Evolutionary conservation across 2,888 invertebrate species (phyloP).

Genomic region (Capitulum mitella): DNA sequence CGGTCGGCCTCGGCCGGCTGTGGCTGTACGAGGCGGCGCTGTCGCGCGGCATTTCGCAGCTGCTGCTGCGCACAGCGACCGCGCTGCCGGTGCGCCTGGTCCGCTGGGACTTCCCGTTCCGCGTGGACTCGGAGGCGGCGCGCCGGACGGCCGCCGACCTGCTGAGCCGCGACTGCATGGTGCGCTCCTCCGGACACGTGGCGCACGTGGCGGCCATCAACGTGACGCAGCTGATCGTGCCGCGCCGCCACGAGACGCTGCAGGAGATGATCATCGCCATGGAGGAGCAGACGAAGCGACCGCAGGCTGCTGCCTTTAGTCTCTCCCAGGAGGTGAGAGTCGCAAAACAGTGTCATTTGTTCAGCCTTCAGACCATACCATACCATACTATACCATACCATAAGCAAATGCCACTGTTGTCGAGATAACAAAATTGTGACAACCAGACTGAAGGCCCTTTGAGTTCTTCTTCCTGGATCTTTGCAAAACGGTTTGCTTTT

Average conservation of each 20-base stretch:
- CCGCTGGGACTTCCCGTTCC: conserved; percentile 5
- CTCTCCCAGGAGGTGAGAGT: conserved; percentile 15
- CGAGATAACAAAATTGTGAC: too few relatives aligned
- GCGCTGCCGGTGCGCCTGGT: neutral
- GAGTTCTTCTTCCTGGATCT: too few relatives aligned
- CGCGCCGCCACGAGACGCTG: neutral
- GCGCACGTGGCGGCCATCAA: conserved; percentile 18
- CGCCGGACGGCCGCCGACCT: neutral
- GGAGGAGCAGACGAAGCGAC: neutral
- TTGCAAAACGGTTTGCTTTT: too few relatives aligned
- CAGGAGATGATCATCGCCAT: neutral
- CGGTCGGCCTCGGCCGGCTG: neutral
- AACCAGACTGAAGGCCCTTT: too few relatives aligned
- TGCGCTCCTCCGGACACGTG: conserved; percentile 15
- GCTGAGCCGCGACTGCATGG: conserved; percentile 24
- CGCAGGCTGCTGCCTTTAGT: neutral
- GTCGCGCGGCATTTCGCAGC: neutral
- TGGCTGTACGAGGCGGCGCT: conserved; percentile 16
- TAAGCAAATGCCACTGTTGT: too few relatives aligned
- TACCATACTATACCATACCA: too few relatives aligned
- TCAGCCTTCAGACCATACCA: too few relatives aligned
- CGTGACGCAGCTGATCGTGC: conserved; percentile 14
- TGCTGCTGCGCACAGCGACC: neutral
- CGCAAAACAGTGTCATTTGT: too few relatives aligned
- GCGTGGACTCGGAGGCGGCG: neutral